phyloP scores from a whole-genome alignment of 2,113 vertebrate genomes.

The Pogonocichla stellata region DNA sequence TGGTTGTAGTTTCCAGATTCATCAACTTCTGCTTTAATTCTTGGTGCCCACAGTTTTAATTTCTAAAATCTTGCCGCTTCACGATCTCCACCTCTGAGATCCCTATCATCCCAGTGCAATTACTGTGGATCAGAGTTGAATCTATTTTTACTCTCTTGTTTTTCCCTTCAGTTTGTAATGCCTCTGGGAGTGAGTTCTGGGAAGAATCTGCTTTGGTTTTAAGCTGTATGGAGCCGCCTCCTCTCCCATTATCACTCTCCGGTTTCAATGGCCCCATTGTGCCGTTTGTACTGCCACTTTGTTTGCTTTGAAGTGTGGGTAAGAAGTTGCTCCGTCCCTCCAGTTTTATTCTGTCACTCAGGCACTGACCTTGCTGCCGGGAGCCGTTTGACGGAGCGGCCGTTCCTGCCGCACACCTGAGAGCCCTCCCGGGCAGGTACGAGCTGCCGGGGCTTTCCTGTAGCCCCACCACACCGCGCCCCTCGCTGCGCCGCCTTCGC shows the following conservation, averaged over 20 bases:
- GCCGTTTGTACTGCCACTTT: conserved; percentile 8
- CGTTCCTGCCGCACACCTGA: neutral
- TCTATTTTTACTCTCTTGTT: conserved; percentile 67
- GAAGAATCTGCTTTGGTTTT: conserved; percentile 59
- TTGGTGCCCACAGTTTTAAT: neutral
- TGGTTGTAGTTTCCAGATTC: neutral
- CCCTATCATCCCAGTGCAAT: conserved; percentile 51
- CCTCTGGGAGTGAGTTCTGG: conserved; percentile 57
- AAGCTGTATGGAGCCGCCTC: conserved; percentile 51
- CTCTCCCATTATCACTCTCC: conserved; percentile 54
- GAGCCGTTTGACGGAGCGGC: neutral
- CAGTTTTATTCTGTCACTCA: neutral
- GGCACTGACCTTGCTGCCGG: neutral
- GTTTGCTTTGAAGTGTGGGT: conserved; percentile 45
- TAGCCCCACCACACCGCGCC: neutral
- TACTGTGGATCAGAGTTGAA: conserved; percentile 57
- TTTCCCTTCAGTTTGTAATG: conserved; percentile 37
- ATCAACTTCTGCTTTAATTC: neutral
- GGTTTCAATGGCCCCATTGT: conserved; percentile 65
- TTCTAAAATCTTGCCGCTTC: conserved; percentile 34
- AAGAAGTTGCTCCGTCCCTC: conserved; percentile 40
- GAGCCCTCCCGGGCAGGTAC: neutral
- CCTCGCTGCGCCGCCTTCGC: neutral
- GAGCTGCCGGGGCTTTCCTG: neutral
- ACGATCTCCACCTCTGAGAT: conserved; percentile 43